Evolutionary conservation across 1,140 invertebrate species (phyloP).

Genomic region (Cepaea nemoralis): DNA sequence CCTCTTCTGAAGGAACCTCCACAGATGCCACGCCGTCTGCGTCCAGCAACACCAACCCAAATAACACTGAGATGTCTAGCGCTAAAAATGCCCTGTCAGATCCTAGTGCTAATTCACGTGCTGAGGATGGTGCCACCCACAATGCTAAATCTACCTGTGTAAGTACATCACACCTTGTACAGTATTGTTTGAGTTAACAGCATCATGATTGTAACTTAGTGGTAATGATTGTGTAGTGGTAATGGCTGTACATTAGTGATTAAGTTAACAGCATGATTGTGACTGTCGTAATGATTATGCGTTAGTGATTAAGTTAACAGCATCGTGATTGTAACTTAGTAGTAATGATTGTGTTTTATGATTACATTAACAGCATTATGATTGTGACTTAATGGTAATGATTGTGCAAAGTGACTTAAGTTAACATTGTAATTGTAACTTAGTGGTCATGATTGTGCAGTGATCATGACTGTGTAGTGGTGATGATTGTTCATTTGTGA

Average conservation of each 20-base stretch:
- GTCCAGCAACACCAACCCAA: slow-evolving; percentile 4
- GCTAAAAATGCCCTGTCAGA: neutral
- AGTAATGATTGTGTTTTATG: too few relatives aligned
- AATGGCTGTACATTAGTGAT: too few relatives aligned
- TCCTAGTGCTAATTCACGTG: slow-evolving; percentile 8
- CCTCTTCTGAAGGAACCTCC: neutral
- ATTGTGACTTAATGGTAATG: too few relatives aligned
- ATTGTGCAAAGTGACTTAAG: too few relatives aligned
- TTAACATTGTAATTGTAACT: too few relatives aligned
- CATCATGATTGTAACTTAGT: neutral
- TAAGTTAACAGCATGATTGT: too few relatives aligned
- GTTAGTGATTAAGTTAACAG: neutral
- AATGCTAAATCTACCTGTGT: slow-evolving; percentile 9
- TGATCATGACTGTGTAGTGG: too few relatives aligned
- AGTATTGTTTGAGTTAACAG: neutral
- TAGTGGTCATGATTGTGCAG: too few relatives aligned
- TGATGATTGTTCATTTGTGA: too few relatives aligned
- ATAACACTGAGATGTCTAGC: neutral
- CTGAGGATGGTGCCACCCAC: slow-evolving; percentile 5
- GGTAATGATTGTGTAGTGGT: too few relatives aligned
- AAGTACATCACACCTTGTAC: too few relatives aligned
- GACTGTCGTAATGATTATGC: neutral
- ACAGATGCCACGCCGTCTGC: neutral
- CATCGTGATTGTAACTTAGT: neutral
- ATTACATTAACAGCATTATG: too few relatives aligned